These are phyloP conservation scores for Addax nasomaculatus DNA, from an alignment of 2,113 vertebrate species.

Conservation along the genomic window DNA sequence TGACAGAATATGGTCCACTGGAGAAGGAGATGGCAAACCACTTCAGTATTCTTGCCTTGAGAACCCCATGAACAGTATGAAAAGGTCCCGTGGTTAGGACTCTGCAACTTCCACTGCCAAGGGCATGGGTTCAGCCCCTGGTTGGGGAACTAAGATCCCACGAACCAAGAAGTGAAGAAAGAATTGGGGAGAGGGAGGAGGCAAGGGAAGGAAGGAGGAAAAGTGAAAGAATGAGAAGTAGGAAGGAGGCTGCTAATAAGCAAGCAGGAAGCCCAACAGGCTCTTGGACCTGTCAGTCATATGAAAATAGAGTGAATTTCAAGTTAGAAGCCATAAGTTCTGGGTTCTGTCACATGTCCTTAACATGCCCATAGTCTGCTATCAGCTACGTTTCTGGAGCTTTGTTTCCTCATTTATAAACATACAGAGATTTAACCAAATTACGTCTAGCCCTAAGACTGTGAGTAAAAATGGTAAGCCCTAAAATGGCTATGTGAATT, in stretches of 20 bases:
- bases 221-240: not conserved
- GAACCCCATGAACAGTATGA: no score
- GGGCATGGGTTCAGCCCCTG: not conserved
- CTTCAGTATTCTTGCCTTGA: no score
- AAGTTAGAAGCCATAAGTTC: not conserved
- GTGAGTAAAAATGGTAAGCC: not conserved
- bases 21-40: no score
- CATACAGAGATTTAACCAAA: not conserved
- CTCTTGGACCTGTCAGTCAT: not conserved
- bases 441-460: not conserved
- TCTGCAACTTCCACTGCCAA: not conserved
- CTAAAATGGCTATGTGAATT: not conserved
- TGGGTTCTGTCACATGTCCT: not conserved
- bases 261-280: not conserved
- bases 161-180: not conserved
- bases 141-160: not conserved
- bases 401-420: not conserved
- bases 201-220: not conserved
- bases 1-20: no score
- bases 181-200: fast-evolving
- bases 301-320: not conserved
- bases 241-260: not conserved
- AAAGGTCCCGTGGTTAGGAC: not conserved
- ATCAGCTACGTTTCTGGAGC: not conserved
- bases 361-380: not conserved